Evolutionary conservation across 1,140 invertebrate genomes (phyloP).

Genomic region (Calycopis cecrops): DNA sequence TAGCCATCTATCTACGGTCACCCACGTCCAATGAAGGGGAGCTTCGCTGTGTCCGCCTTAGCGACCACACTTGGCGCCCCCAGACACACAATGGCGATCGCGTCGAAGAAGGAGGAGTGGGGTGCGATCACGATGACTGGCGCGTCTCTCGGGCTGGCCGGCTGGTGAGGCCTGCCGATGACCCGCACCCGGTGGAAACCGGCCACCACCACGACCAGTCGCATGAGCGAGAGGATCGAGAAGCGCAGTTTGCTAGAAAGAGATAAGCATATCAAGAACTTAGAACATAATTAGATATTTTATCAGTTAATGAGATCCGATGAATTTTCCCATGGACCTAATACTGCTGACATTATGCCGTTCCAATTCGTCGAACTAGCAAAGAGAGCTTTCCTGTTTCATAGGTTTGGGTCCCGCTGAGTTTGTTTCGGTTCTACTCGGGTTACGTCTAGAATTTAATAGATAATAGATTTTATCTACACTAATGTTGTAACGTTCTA

Average conservation of each 20-base stretch:
- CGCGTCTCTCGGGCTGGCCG: slow-evolving; percentile 77
- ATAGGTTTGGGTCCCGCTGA: too few relatives aligned
- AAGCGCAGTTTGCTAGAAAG: slow-evolving; percentile 76
- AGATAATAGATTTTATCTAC: too few relatives aligned
- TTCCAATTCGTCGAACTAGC: too few relatives aligned
- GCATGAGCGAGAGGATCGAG: slow-evolving; percentile 77
- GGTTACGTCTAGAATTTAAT: too few relatives aligned
- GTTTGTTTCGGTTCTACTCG: too few relatives aligned
- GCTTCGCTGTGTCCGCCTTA: slow-evolving; percentile 85
- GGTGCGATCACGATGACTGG: slow-evolving; percentile 92
- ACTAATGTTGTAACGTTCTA: too few relatives aligned
- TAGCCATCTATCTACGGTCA: slow-evolving; percentile 24
- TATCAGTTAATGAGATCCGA: too few relatives aligned
- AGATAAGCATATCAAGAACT: slow-evolving; percentile 9
- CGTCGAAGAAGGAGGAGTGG: slow-evolving; percentile 94
- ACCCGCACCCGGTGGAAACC: slow-evolving; percentile 81
- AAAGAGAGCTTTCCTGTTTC: too few relatives aligned
- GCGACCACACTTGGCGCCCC: slow-evolving; percentile 91
- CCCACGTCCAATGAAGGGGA: slow-evolving; percentile 93
- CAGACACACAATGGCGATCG: slow-evolving; percentile 86
- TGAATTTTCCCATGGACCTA: too few relatives aligned
- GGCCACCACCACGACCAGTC: slow-evolving; percentile 84
- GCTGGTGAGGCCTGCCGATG: slow-evolving; percentile 39
- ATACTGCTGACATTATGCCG: too few relatives aligned
- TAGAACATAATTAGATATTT: too few relatives aligned